Conservation (phyloP, 2,888 invertebrate genomes). For the Cephus pulcher region DNA sequence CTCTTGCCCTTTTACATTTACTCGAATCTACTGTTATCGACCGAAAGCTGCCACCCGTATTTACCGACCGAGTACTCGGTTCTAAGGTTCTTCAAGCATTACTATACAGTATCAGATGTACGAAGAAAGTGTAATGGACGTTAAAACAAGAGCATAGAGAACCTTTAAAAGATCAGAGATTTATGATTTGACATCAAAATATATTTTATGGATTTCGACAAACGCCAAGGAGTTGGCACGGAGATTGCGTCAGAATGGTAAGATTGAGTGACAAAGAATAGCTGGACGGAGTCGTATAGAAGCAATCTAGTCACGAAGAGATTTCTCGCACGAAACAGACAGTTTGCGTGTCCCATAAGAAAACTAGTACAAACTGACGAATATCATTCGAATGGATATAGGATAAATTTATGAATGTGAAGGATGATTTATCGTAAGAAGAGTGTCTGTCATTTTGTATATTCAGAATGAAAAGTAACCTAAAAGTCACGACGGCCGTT, state of each 20-base stretch:
- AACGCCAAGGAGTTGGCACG: not conserved
- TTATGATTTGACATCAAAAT: not conserved
- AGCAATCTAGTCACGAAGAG: slow-evolving; percentile 13
- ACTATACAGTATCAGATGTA: not conserved
- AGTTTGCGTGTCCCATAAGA: slow-evolving; percentile 16
- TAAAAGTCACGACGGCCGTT: not conserved
- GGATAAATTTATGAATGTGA: slow-evolving; percentile 22
- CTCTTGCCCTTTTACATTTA: not conserved
- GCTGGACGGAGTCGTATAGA: slow-evolving; percentile 1
- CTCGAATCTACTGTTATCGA: not conserved
- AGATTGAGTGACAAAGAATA: slow-evolving; percentile 15
- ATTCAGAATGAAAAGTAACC: not conserved
- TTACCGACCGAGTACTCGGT: not conserved
- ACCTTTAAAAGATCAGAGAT: not conserved
- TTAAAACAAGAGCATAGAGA: not conserved
- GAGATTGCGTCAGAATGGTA: not conserved
- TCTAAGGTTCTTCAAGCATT: not conserved
- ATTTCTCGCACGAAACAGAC: slow-evolving; percentile 13
- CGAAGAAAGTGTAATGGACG: not conserved
- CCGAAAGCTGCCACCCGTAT: not conserved
- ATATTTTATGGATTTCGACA: not conserved
- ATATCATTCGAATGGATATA: slow-evolving; percentile 14
- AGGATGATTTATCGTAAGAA: not conserved
- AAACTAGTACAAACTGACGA: slow-evolving; percentile 10
- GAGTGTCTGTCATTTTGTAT: not conserved